A percentile compares a stretch with the other conserved stretches of the same genome.
Conservation (phyloP, 1,140 invertebrate genomes). For the Musca domestica region DNA sequence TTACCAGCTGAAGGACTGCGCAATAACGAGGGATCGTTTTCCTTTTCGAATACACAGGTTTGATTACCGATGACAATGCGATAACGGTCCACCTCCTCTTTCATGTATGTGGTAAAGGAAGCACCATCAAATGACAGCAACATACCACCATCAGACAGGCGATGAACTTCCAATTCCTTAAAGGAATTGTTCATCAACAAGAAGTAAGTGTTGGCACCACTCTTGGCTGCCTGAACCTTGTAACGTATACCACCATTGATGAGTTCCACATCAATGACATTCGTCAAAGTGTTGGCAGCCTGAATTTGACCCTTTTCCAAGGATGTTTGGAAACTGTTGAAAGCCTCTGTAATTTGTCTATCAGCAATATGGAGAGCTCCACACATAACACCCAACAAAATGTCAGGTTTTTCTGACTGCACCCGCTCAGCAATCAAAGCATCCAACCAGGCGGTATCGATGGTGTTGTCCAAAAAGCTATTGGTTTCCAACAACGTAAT, state of each 20-base stretch:
- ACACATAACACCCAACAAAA: slow-evolving; percentile 90
- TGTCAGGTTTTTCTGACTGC: slow-evolving; percentile 91
- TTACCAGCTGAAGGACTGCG: slow-evolving; percentile 96
- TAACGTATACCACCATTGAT: slow-evolving; percentile 93
- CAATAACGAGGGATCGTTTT: slow-evolving; percentile 95
- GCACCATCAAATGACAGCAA: slow-evolving; percentile 89
- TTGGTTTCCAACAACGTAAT: slow-evolving; percentile 94
- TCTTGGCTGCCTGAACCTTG: slow-evolving; percentile 85
- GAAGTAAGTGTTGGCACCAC: slow-evolving; percentile 88
- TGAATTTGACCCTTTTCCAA: slow-evolving; percentile 96
- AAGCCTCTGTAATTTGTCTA: slow-evolving; percentile 78
- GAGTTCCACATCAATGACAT: slow-evolving; percentile 86
- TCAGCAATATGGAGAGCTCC: slow-evolving; percentile 95
- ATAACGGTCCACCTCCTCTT: slow-evolving; percentile 96
- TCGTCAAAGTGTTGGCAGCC: slow-evolving; percentile 87
- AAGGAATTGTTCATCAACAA: slow-evolving; percentile 90
- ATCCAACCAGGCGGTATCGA: slow-evolving; percentile 98
- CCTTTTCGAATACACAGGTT: slow-evolving; percentile 97
- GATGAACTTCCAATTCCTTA: slow-evolving; percentile 92
- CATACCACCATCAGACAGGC: slow-evolving; percentile 86
- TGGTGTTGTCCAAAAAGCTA: slow-evolving; percentile 84
- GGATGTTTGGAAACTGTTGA: slow-evolving; percentile 88
- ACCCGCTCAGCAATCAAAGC: slow-evolving; percentile 91
- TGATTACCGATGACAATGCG: slow-evolving; percentile 97
- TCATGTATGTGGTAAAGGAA: slow-evolving; percentile 96